These are phyloP conservation scores for Paedocypris sp. DNA, from an alignment of 2,113 vertebrate species.

Conservation along the genomic window DNA sequence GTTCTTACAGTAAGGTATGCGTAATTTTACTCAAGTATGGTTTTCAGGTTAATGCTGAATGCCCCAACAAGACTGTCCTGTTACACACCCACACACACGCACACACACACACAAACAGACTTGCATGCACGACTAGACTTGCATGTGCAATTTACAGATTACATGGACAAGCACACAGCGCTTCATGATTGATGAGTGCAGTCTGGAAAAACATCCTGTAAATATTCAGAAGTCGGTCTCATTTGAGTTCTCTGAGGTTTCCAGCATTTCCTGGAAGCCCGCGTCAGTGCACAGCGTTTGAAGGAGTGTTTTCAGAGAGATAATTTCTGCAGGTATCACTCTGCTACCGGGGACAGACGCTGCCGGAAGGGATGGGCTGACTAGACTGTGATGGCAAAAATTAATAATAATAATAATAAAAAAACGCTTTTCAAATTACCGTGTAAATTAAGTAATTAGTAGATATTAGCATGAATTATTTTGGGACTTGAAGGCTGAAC, in stretches of 20 bases:
- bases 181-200: background rate
- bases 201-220: background rate
- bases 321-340: conserved; percentile 18
- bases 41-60: background rate
- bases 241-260: background rate
- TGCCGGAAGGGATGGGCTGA: no score
- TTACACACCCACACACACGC: background rate
- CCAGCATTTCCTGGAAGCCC: background rate
- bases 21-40: no score
- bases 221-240: background rate
- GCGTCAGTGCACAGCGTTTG: background rate
- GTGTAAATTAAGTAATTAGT: background rate
- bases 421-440: background rate
- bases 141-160: conserved; percentile 19
- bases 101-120: background rate
- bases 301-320: conserved; percentile 5
- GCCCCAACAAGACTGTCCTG: background rate
- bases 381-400: no score
- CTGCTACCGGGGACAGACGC: background rate
- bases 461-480: conserved; percentile 13
- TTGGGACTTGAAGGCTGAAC: background rate
- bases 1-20: no score
- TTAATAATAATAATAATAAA: conserved; percentile 16
- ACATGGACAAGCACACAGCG: background rate
- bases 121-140: background rate